A percentile compares a stretch with the other conserved stretches of the same genome.
Conservation (phyloP, 2,113 vertebrate species). For the Ictalurus punctatus region DNA sequence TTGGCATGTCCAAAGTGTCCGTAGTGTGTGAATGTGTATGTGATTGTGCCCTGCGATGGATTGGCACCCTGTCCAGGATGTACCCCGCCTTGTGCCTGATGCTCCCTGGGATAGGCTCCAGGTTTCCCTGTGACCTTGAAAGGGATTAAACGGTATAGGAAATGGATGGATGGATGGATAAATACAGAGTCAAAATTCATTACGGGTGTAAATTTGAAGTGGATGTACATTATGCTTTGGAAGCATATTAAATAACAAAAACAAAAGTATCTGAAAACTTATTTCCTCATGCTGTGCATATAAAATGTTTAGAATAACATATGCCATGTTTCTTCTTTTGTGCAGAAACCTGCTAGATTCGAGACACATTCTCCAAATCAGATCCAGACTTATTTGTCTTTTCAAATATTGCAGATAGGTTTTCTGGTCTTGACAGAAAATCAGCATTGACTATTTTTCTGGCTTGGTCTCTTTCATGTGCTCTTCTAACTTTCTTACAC, state of each 20-base stretch:
- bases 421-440: background rate
- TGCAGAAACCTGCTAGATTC: constrained; percentile 88
- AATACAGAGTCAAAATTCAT: background rate
- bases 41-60: too few species aligned
- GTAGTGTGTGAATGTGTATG: too few species aligned
- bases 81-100: too few species aligned
- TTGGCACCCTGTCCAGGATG: too few species aligned
- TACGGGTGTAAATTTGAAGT: background rate
- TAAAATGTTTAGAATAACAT: background rate
- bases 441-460: background rate
- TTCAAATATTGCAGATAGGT: background rate
- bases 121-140: too few species aligned
- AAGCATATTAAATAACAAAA: background rate
- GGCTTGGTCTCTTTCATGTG: background rate
- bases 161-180: too few species aligned
- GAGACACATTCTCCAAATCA: constrained; percentile 96
- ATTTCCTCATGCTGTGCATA: background rate
- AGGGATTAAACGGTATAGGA: too few species aligned
- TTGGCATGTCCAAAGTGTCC: too few species aligned
- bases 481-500: constrained; percentile 33
- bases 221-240: background rate
- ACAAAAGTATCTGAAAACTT: background rate
- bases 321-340: constrained; percentile 34
- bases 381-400: constrained; percentile 69
- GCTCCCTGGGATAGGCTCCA: too few species aligned